These are phyloP conservation scores for Amphiduros pacificus DNA, from an alignment of 2,888 invertebrate species.

Conservation along the genomic window DNA sequence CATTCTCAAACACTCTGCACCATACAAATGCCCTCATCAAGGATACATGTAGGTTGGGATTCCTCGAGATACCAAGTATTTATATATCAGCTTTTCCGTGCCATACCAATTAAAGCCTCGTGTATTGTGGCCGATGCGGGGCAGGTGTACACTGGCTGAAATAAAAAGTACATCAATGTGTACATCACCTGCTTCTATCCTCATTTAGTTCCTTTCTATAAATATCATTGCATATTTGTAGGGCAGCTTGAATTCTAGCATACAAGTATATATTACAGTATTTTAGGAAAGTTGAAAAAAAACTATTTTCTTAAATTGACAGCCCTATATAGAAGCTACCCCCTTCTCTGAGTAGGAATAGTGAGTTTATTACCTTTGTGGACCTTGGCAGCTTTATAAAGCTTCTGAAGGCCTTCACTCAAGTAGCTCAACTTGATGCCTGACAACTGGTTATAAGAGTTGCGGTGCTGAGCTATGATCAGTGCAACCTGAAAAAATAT, in stretches of 20 bases:
- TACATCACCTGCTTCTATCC: too few species aligned
- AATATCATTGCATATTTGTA: too few species aligned
- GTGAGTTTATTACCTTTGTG: constrained; percentile 40
- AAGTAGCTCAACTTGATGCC: constrained; percentile 52
- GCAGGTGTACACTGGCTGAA: constrained; percentile 57
- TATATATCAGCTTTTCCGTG: constrained; percentile 56
- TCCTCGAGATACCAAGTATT: constrained; percentile 49
- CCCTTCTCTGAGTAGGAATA: background rate
- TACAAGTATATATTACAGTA: too few species aligned
- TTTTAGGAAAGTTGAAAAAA: too few species aligned
- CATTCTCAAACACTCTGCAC: too few species aligned
- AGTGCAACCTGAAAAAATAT: constrained; percentile 51
- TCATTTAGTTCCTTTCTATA: too few species aligned
- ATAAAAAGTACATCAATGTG: too few species aligned
- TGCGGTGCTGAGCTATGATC: constrained; percentile 53
- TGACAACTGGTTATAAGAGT: constrained; percentile 43
- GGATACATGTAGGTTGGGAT: constrained; percentile 59
- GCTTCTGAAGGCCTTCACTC: constrained; percentile 42
- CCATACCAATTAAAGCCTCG: constrained; percentile 60
- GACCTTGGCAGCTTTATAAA: constrained; percentile 43
- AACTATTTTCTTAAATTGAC: too few species aligned
- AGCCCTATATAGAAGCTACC: too few species aligned
- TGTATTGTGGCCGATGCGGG: constrained; percentile 58
- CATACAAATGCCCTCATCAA: too few species aligned
- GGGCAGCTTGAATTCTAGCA: too few species aligned